Evolutionary conservation across 2,797 vertebrate species (phyloP).

Genomic region (Pangasius krempfi): DNA sequence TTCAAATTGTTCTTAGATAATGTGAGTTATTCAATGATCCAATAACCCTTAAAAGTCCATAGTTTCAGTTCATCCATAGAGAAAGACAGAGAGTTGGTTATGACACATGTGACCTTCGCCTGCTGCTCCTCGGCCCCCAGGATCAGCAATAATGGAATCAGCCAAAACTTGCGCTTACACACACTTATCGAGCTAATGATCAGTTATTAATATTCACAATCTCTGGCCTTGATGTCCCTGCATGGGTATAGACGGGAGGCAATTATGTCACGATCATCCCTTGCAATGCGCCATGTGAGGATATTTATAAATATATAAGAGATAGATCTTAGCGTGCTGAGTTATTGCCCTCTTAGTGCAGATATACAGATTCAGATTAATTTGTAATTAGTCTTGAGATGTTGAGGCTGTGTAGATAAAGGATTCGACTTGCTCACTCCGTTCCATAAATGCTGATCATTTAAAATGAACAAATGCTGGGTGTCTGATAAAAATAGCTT

Average conservation of each 20-base stretch:
- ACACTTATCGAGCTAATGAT: constrained; percentile 77
- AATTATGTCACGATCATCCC: constrained; percentile 77
- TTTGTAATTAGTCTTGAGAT: constrained; percentile 87
- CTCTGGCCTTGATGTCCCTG: constrained; percentile 75
- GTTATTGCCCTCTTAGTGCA: constrained; percentile 78
- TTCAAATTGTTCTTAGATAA: not conserved
- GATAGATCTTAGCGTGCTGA: constrained; percentile 77
- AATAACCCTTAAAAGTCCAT: not conserved
- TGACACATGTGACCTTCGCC: constrained; percentile 68
- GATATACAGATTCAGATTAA: constrained; percentile 85
- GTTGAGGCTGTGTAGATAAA: constrained; percentile 84
- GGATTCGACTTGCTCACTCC: constrained; percentile 77
- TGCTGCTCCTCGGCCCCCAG: constrained; percentile 54
- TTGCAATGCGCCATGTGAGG: constrained; percentile 64
- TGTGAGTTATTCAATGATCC: not conserved
- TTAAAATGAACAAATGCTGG: constrained; percentile 75
- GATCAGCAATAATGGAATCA: constrained; percentile 64
- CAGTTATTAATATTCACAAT: constrained; percentile 82
- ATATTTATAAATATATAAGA: constrained; percentile 80
- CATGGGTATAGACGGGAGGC: constrained; percentile 75
- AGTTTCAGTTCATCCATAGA: not conserved
- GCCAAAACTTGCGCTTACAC: constrained; percentile 68
- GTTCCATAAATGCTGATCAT: constrained; percentile 80
- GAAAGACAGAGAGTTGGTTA: constrained; percentile 5
- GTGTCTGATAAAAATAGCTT: constrained; percentile 78